These are phyloP conservation scores for Apamea anceps DNA, from an alignment of 2,888 invertebrate species.

Conservation along the genomic window DNA sequence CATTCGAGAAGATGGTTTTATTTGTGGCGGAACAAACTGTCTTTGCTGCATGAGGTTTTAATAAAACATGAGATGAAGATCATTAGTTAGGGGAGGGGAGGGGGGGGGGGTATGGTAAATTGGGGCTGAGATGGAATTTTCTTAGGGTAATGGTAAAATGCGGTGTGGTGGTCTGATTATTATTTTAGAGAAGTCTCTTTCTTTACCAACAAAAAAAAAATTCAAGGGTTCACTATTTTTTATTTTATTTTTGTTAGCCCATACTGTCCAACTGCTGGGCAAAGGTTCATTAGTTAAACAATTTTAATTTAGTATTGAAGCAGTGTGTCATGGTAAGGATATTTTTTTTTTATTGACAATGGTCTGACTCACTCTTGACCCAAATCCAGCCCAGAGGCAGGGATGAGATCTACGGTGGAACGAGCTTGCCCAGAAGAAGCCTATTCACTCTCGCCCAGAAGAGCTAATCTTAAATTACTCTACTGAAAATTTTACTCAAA, in stretches of 20 bases:
- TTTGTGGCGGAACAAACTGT: conserved; percentile 56
- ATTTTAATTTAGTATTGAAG: no score
- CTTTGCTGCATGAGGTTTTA: conserved; percentile 52
- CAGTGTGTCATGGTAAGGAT: no score
- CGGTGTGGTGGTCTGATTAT: neutral
- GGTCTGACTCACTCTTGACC: no score
- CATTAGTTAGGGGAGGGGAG: conserved; percentile 48
- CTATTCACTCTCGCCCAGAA: no score
- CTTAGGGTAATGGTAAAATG: neutral
- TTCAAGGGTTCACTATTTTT: no score
- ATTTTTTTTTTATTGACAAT: no score
- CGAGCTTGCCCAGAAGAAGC: no score
- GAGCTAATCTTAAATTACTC: neutral
- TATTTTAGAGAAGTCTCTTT: neutral
- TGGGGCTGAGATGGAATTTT: neutral
- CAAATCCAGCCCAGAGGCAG: no score
- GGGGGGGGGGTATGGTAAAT: conserved; percentile 21
- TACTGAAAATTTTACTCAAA: neutral
- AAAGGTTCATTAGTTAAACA: no score
- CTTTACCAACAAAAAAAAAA: neutral
- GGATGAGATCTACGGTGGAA: no score
- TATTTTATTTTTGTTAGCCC: no score
- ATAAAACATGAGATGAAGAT: conserved; percentile 61
- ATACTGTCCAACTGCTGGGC: no score
- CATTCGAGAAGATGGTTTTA: conserved; percentile 61